phyloP scores from a whole-genome alignment of 2,113 vertebrate species.

The Copsychus sechellarum region DNA sequence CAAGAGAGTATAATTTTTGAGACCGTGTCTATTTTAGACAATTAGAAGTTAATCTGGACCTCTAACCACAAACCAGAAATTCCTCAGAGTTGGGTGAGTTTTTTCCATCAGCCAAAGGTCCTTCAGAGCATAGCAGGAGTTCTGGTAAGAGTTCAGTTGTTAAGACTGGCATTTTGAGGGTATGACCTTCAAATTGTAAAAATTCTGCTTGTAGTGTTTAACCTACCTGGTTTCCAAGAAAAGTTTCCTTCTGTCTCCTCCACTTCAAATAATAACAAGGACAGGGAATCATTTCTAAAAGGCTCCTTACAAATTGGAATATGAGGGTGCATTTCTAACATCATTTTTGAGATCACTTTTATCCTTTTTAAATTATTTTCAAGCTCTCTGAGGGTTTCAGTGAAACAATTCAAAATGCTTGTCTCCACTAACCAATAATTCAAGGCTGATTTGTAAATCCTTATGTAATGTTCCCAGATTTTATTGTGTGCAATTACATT shows the following conservation, averaged over 20 bases:
- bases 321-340: not conserved
- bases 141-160: not conserved
- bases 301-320: not conserved
- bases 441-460: slow-evolving; percentile 5
- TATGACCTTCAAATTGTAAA: not conserved
- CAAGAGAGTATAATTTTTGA: not conserved
- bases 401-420: not conserved
- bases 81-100: not conserved
- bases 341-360: not conserved
- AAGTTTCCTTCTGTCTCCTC: not conserved
- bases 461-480: not conserved
- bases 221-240: not conserved
- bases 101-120: not conserved
- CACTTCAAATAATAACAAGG: not conserved
- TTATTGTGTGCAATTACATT: not conserved
- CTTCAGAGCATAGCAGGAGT: not conserved
- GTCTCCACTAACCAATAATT: not conserved
- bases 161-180: not conserved
- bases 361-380: not conserved
- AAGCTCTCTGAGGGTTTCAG: not conserved
- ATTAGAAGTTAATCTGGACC: not conserved
- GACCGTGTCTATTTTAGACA: not conserved
- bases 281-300: not conserved
- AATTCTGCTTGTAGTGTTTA: not conserved
- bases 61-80: not conserved